Percentiles rank a stretch among this genome's conserved stretches.
Evolutionary conservation across 2,797 vertebrate species (phyloP).

Genomic region (Florisuga fusca): DNA sequence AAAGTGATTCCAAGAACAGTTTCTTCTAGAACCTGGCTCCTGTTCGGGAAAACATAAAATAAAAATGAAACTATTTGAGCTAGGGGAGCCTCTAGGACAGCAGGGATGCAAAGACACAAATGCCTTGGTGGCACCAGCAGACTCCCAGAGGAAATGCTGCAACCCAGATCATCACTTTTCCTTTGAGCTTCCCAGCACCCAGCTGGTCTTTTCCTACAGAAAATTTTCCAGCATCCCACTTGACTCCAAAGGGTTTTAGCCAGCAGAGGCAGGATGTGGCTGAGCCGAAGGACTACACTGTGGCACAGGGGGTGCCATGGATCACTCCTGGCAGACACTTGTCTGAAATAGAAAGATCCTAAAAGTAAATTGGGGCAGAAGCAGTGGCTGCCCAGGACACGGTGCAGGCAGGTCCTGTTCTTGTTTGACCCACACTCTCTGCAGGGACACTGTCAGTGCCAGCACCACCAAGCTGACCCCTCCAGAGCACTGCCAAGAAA

Average conservation of each 20-base stretch:
- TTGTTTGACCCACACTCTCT: background rate
- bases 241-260: background rate
- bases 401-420: background rate
- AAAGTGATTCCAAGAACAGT: background rate
- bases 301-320: background rate
- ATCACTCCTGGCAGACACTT: background rate
- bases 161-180: background rate
- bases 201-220: background rate
- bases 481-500: background rate
- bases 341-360: background rate
- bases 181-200: background rate
- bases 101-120: background rate
- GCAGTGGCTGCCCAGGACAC: background rate
- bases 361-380: background rate
- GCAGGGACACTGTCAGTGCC: rapidly evolving
- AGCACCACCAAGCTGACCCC: rapidly evolving
- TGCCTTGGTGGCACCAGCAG: background rate
- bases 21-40: background rate
- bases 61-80: background rate
- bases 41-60: background rate
- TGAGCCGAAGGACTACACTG: rapidly evolving
- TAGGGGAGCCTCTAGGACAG: background rate
- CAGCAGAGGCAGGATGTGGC: background rate
- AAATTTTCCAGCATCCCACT: background rate
- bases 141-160: background rate